Evolutionary conservation across 2,888 invertebrate species (phyloP), one percentile per base, ranked within the genome.

Genomic region (Agrochola lota): DNA sequence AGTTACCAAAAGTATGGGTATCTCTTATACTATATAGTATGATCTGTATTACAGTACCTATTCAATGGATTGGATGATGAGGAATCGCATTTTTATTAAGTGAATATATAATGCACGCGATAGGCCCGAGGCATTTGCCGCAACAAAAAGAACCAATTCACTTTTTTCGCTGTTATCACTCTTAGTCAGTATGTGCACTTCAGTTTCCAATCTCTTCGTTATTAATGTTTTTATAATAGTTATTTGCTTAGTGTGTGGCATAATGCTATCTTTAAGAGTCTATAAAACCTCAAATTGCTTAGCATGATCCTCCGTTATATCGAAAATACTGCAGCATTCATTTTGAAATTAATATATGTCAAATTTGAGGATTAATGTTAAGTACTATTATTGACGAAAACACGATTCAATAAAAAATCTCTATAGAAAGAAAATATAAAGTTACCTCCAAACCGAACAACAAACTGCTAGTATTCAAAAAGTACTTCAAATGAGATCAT

Each of bases 171-270:
- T 67, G 68, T 63, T 74, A 70, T 72, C 66, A 63, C 68, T 79
- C 74, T 74, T 76, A 74, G 71, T 81, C 74, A 79, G 74, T 73
- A 63, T 83, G 74, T 80, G 74, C 77, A 66, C 79, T 80, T 83
- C 70, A 71, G 52, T 77, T 80, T 68, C 52, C 59, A 77, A 11
- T 30, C 63, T 57, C n/a, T 68, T 55, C 7, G 57, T 71, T 80
- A 26, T 70, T 43, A 76, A 78, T 72, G 57, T 73, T 60, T 55
- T 62, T 66, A 52, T 55, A 15, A 66, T 49, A 52, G 49, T 12
- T 81, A 67, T 77, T 77, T 70, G n/a, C n/a, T 46, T 35, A 60
- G 23, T 35, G 5, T 46, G 20, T 17, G n/a, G n/a, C 9, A 30
- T 40, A 40, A 23, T 43, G 7, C 5, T 46, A 15, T 30, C 2